Evolutionary conservation across 1,140 invertebrate species (phyloP), one percentile per base, ranked within the genome.

Genomic region (Rhagoletis pomonella): DNA sequence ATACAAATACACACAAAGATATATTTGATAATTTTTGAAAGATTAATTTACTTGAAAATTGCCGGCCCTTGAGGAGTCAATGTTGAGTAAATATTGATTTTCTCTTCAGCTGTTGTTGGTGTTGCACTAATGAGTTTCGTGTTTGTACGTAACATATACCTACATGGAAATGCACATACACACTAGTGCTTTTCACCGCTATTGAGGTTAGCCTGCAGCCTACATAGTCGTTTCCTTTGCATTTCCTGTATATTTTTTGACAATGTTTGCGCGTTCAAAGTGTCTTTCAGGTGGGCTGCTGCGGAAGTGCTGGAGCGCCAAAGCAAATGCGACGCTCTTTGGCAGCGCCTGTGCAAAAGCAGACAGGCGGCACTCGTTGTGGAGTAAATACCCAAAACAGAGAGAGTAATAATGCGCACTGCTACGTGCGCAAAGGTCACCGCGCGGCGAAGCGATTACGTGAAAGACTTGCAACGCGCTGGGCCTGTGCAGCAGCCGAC

Each of bases 241-340:
- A 81, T 81, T 81, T 81, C 73, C 73, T 81, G 47, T 81, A 81
- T 81, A 81, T 55, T 81, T 73, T 50, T 81, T 81, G 73, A 81
- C 73, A 81, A 81, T 81, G 73, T 81, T 50, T 81, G 73, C 69
- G 7, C 44, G 17, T 9, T 77, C 47, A 50, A n/a, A 77, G 17
- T 58, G 17, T 55, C n/a, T 29, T 81, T 81, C 73, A 81, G 73
- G 73, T n/a, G 73, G 47, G 73, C n/a, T n/a, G n/a, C 47, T 47
- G 29, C 73, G 73, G 73, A 81, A 81, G 47, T 58, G 50, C 6
- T 81, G 44, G n/a, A n/a, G n/a, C 17, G 73, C 47, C 73, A 81
- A 81, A 12, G 14, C 1, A 67, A 29, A 39, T 47, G 12, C 60
- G 60, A 62, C 60, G 60, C 60, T 12, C 60, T 62, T 6, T 62